These are phyloP conservation scores for Malachius bipustulatus DNA, from an alignment of 2,888 invertebrate genomes.

Conservation along the genomic window DNA sequence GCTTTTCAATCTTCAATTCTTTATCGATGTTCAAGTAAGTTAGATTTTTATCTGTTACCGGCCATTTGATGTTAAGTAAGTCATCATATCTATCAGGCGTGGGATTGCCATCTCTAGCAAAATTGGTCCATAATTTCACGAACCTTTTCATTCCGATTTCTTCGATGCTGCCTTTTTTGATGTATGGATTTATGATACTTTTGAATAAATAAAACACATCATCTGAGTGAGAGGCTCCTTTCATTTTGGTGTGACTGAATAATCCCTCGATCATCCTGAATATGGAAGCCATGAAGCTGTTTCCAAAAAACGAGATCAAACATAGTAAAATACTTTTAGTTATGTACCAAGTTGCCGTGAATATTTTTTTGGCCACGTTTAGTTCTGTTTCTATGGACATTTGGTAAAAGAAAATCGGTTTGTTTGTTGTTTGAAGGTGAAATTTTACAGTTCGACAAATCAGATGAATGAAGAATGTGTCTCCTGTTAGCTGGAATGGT, in stretches of 20 bases:
- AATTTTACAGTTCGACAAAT: conserved; percentile 21
- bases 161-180: conserved; percentile 19
- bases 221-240: conserved; percentile 29
- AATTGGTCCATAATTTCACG: conserved; percentile 31
- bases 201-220: conserved; percentile 29
- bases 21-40: conserved; percentile 28
- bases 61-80: conserved; percentile 25
- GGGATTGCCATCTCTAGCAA: conserved; percentile 28
- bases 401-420: conserved; percentile 27
- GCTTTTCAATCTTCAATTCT: conserved; percentile 21
- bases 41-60: conserved; percentile 20
- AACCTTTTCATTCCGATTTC: conserved; percentile 26
- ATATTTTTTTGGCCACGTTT: conserved; percentile 26
- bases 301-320: not conserved
- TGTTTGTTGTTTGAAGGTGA: conserved; percentile 14
- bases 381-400: conserved; percentile 24
- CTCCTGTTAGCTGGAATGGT: conserved; percentile 31
- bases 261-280: not conserved
- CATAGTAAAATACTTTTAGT: conserved; percentile 18
- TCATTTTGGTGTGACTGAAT: conserved; percentile 7
- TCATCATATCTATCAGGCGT: conserved; percentile 22
- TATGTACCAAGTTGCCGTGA: conserved; percentile 22
- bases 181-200: conserved; percentile 9
- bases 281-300: not conserved
- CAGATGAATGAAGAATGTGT: conserved; percentile 27